Percentiles rank a stretch among this genome's conserved stretches.
Conservation (phyloP, 2,888 invertebrate genomes). For the Coronaproctus castanopsis region DNA sequence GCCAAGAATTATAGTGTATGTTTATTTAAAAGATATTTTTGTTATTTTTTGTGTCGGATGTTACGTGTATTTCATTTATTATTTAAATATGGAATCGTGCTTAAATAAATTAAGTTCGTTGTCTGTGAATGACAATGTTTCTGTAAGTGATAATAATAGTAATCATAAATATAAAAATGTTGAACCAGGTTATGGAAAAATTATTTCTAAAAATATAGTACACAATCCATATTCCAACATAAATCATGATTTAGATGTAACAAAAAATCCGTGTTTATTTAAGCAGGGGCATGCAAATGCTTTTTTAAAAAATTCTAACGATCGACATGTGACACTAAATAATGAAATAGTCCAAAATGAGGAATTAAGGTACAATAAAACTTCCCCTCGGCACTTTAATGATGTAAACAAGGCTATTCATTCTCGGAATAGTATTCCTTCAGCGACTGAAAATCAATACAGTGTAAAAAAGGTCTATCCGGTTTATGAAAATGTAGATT, state of each 20-base stretch:
- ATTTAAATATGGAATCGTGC: conserved; percentile 18
- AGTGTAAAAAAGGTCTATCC: conserved; percentile 26
- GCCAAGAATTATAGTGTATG: too few species aligned
- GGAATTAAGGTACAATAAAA: not conserved
- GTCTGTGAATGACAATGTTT: conserved; percentile 13
- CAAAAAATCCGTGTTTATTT: too few species aligned
- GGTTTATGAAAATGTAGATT: conserved; percentile 67
- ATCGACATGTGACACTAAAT: not conserved
- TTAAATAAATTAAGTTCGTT: conserved; percentile 18
- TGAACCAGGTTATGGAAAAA: conserved; percentile 27
- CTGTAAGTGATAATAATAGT: conserved; percentile 2
- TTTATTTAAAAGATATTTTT: too few species aligned
- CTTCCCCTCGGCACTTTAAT: not conserved
- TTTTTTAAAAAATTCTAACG: too few species aligned
- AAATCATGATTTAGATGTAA: too few species aligned
- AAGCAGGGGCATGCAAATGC: too few species aligned
- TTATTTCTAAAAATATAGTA: conserved; percentile 23
- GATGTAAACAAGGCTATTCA: not conserved
- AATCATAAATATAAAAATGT: conserved; percentile 8
- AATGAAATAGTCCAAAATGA: not conserved
- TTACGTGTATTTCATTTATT: not conserved
- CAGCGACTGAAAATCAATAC: not conserved
- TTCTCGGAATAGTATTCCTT: not conserved
- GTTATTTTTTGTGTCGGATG: too few species aligned
- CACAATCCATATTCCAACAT: conserved; percentile 4